Evolutionary conservation across 2,888 invertebrate species (phyloP).

Genomic region (Asteroscopus sphinx): DNA sequence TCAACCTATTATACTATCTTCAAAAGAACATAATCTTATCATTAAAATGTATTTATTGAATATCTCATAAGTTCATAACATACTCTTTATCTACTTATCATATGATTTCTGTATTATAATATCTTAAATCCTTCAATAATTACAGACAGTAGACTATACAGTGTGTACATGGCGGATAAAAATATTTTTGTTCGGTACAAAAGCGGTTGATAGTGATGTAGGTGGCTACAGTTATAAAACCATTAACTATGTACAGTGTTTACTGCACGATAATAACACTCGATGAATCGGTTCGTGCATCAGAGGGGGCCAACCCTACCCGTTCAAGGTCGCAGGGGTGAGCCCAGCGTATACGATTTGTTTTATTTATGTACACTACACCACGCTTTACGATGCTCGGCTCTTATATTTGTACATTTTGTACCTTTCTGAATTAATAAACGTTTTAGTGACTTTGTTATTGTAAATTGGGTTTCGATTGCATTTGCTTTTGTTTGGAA

Average conservation of each 20-base stretch:
- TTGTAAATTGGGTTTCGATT: constrained; percentile 33
- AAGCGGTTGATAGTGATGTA: constrained; percentile 40
- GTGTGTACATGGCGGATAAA: constrained; percentile 15
- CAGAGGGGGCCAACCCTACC: constrained; percentile 76
- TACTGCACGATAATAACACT: constrained; percentile 63
- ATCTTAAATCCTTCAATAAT: neutral
- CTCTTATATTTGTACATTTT: constrained; percentile 55
- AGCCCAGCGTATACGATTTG: constrained; percentile 57
- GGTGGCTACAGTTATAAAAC: constrained; percentile 53
- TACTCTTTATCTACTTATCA: constrained; percentile 24
- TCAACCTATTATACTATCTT: constrained; percentile 3
- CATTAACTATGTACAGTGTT: constrained; percentile 55
- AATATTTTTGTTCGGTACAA: constrained; percentile 27
- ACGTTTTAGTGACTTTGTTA: constrained; percentile 50
- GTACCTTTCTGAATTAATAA: constrained; percentile 58
- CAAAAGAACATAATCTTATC: constrained; percentile 38
- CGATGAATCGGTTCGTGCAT: constrained; percentile 62
- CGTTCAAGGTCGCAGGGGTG: constrained; percentile 80
- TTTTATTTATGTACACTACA: constrained; percentile 51
- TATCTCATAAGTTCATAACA: constrained; percentile 12
- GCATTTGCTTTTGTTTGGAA: constrained; percentile 13
- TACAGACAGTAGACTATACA: neutral
- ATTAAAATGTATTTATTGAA: constrained; percentile 17
- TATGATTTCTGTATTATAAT: constrained; percentile 18
- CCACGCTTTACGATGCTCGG: constrained; percentile 55